Percentiles rank a stretch among this genome's conserved stretches.
Conservation (phyloP, 1,140 invertebrate species). For the Papilio aristodemus region DNA sequence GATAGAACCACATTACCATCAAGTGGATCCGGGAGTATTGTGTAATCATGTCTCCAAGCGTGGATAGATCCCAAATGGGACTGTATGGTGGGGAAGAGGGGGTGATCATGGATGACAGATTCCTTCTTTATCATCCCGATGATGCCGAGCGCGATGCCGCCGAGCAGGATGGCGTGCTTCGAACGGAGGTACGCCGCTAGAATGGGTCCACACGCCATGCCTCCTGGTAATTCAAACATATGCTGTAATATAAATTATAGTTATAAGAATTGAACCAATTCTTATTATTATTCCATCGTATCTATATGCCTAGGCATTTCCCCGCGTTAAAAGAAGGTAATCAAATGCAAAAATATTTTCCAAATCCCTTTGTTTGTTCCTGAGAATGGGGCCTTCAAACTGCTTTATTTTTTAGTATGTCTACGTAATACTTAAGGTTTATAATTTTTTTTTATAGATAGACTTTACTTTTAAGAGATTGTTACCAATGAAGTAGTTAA, state of each 20-base stretch:
- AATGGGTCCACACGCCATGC: slow-evolving; percentile 60
- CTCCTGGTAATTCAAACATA: slow-evolving; percentile 43
- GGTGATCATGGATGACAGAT: slow-evolving; percentile 38
- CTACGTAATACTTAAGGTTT: too few relatives aligned
- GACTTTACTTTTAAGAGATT: too few relatives aligned
- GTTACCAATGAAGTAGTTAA: slow-evolving; percentile 67
- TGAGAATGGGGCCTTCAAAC: too few relatives aligned
- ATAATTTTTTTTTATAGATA: too few relatives aligned
- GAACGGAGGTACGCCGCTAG: slow-evolving; percentile 49
- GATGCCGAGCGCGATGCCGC: slow-evolving; percentile 50
- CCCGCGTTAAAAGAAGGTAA: too few relatives aligned
- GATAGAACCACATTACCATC: slow-evolving; percentile 44
- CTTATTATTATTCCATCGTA: background rate
- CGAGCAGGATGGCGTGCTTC: slow-evolving; percentile 48
- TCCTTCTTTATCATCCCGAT: slow-evolving; percentile 56
- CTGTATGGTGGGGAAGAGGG: slow-evolving; percentile 36
- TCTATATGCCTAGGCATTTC: too few relatives aligned
- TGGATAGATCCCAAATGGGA: slow-evolving; percentile 44
- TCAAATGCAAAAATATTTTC: too few relatives aligned
- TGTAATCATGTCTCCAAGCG: slow-evolving; percentile 51
- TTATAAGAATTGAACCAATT: background rate
- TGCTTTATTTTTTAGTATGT: too few relatives aligned
- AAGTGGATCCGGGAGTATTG: slow-evolving; percentile 48
- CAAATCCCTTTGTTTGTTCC: too few relatives aligned
- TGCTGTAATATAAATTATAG: background rate